Evolutionary conservation across 2,888 invertebrate genomes (phyloP).

Genomic region (Rhagium mordax): DNA sequence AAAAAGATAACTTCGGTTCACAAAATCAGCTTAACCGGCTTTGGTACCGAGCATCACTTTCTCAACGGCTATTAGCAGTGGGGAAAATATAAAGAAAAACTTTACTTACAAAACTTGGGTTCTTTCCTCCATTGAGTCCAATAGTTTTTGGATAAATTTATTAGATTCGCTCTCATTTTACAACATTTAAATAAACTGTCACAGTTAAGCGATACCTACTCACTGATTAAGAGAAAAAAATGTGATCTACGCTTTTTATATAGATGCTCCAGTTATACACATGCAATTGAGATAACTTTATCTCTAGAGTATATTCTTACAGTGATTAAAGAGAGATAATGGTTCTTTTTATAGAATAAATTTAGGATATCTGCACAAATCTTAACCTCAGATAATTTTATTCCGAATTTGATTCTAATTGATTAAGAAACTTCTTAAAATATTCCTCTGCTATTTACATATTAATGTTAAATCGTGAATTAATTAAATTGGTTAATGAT

Average conservation of each 20-base stretch:
- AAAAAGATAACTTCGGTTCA: no score
- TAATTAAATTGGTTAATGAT: background rate
- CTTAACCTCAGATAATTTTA: constrained; percentile 22
- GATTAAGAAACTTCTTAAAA: constrained; percentile 1
- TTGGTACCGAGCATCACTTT: no score
- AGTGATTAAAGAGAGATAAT: constrained; percentile 18
- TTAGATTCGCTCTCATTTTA: constrained; percentile 20
- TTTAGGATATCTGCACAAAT: constrained; percentile 20
- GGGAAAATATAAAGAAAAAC: background rate
- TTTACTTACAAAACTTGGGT: constrained; percentile 23
- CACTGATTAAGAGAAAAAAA: constrained; percentile 19
- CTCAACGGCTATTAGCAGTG: no score
- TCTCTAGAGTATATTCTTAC: constrained; percentile 24
- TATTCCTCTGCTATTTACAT: background rate
- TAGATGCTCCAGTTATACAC: constrained; percentile 20
- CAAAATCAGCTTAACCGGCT: no score
- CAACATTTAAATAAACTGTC: background rate
- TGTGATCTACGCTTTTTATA: constrained; percentile 24
- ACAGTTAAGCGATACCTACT: constrained; percentile 17
- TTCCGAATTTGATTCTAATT: constrained; percentile 13
- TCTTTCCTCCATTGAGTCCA: constrained; percentile 25
- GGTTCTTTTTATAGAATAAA: constrained; percentile 22
- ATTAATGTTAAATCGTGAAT: constrained; percentile 16
- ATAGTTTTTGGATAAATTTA: constrained; percentile 9
- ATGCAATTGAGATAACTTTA: constrained; percentile 26